phyloP scores from a whole-genome alignment of 2,113 vertebrate species.

The Probosciger aterrimus region DNA sequence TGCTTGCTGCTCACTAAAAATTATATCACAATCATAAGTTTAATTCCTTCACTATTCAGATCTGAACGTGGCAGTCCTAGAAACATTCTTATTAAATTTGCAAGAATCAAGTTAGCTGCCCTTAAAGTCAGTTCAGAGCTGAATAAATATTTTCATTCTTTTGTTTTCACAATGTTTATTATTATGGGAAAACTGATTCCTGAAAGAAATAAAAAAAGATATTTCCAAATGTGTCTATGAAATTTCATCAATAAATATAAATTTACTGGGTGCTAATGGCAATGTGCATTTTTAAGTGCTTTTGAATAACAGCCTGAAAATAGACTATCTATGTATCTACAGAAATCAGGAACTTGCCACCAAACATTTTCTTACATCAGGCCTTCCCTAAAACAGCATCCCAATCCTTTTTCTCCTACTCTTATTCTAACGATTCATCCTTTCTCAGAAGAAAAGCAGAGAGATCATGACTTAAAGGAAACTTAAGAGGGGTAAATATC shows the following conservation, averaged over 20 bases:
- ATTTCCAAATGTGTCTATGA: not conserved
- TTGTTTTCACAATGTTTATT: not conserved
- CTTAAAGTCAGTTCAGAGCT: not conserved
- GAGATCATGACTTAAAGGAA: not conserved
- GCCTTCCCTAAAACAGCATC: not conserved
- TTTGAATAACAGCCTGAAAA: not conserved
- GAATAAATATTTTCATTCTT: not conserved
- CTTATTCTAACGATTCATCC: not conserved
- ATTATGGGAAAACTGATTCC: not conserved
- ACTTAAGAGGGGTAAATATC: not conserved
- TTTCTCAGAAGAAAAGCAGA: not conserved
- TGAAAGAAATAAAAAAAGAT: not conserved
- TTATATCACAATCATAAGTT: not conserved
- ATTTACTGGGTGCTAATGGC: not conserved
- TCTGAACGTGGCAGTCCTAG: not conserved
- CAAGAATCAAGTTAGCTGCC: not conserved
- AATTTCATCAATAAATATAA: not conserved
- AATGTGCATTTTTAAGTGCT: not conserved
- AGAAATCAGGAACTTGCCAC: not conserved
- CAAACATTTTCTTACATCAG: not conserved
- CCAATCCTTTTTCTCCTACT: not conserved
- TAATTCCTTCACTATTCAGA: conserved; percentile 41
- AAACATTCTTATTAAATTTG: conserved; percentile 15
- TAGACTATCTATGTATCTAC: no score
- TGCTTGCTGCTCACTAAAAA: conserved; percentile 17